Evolutionary conservation across 2,113 vertebrate species (phyloP), one percentile per base, ranked within the genome.

Genomic region (Seriola quinqueradiata): DNA sequence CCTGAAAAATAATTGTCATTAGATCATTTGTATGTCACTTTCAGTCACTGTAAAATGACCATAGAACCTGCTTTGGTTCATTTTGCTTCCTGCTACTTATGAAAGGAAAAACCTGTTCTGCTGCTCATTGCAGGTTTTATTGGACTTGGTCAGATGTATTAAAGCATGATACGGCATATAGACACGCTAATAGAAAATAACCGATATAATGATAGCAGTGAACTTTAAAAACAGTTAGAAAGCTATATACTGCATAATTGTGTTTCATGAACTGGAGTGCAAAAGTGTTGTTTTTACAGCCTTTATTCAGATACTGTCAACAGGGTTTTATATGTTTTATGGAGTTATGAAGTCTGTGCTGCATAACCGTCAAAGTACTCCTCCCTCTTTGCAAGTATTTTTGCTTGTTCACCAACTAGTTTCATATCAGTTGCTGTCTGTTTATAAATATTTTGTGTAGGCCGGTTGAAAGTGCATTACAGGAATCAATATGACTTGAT

Each of bases 391-490:
- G 54, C n/a, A 23, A 57, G 54, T 57, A 13, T 57, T 23, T 54
- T n/a, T 54, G 52, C 21, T n/a, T 54, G 23, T 25, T 60, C 6
- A 2, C 58, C 34, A 8, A 16, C 16, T 3, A 19, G 23, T 59
- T 80, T 52, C 67, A 25, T n/a, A 38, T 63, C 21, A 52, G 54
- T 42, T 34, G 11, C 32, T 17, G 28, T 25, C 63, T 36, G 34
- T 44, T 0, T 1, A 55, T 60, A 46, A 34, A 34, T 7, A 5
- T 44, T 13, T 11, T 8, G 5, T 4, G 0, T 16, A 12, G 32
- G 17, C 10, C 9, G 48, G 32, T 65, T 71, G 38, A n/a, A 71
- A 52, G n/a, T 65, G 50, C n/a, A 66, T 65, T 65, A 32, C 16
- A 34, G 16, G 9, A 1, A 40, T 23, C 14, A 3, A 38, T 16